These are phyloP conservation scores for Rousettus leschenaultii DNA, from an alignment of 2,113 vertebrate genomes.

Conservation along the genomic window DNA sequence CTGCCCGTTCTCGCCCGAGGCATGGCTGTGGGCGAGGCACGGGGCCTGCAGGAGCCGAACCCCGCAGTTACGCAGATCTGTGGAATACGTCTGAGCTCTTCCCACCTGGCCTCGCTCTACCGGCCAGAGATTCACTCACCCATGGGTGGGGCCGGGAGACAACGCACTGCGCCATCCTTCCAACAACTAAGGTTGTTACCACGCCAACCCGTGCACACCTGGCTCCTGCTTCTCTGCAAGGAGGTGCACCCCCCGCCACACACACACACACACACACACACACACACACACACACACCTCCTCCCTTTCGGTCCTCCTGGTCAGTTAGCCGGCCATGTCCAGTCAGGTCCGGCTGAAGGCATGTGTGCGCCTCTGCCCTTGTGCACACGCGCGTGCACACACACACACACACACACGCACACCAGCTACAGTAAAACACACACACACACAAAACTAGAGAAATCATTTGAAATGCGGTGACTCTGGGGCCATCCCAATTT, in stretches of 20 bases:
- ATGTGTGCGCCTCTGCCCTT: background rate
- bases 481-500: background rate
- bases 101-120: background rate
- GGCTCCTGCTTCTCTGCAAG: background rate
- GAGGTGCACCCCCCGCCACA: background rate
- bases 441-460: background rate
- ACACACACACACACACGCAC: background rate
- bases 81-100: background rate
- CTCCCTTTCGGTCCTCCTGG: background rate
- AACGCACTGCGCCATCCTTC: background rate
- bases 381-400: background rate
- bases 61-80: background rate
- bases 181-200: background rate
- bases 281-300: background rate
- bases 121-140: background rate
- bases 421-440: background rate
- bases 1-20: background rate
- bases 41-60: background rate
- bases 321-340: background rate
- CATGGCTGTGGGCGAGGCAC: background rate
- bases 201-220: background rate
- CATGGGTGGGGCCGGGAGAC: background rate
- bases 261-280: too few relatives aligned
- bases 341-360: background rate
- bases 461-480: background rate